phyloP scores from a whole-genome alignment of 2,113 vertebrate species.

The Poeciliopsis turrubarensis region DNA sequence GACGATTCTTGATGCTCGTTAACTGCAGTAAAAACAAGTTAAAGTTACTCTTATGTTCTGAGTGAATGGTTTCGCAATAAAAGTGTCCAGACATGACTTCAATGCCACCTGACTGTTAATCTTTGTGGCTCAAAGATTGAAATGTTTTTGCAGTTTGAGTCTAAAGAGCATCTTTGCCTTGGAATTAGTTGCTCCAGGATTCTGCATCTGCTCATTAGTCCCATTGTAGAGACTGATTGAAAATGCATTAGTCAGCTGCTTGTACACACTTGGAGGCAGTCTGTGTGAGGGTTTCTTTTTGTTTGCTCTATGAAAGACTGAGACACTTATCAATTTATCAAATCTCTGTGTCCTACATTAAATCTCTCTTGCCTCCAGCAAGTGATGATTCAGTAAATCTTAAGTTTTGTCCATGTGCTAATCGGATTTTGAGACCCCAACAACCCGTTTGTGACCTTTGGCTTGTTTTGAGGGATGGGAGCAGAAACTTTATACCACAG shows the following conservation, averaged over 20 bases:
- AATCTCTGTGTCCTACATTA: neutral
- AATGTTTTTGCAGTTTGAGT: neutral
- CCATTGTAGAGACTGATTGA: constrained; percentile 5
- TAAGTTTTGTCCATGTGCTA: neutral
- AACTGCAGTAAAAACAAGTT: neutral
- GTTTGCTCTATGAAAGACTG: neutral
- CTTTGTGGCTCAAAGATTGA: neutral
- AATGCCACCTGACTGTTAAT: neutral
- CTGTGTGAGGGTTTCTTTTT: too few relatives aligned
- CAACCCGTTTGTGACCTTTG: neutral
- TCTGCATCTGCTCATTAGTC: neutral
- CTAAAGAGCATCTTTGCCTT: neutral
- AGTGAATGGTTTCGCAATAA: neutral
- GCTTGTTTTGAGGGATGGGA: neutral
- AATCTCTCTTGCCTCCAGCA: neutral
- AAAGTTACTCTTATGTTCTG: neutral
- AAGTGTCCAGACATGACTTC: neutral
- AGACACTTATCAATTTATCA: neutral
- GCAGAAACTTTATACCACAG: neutral
- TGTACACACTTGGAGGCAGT: neutral
- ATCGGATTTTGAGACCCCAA: too few relatives aligned
- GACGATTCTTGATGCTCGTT: neutral
- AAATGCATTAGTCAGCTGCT: neutral
- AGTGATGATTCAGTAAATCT: neutral
- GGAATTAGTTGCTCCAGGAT: neutral